Conservation (phyloP, 23 tunicate genomes). For the Botrylloides violaceus region DNA sequence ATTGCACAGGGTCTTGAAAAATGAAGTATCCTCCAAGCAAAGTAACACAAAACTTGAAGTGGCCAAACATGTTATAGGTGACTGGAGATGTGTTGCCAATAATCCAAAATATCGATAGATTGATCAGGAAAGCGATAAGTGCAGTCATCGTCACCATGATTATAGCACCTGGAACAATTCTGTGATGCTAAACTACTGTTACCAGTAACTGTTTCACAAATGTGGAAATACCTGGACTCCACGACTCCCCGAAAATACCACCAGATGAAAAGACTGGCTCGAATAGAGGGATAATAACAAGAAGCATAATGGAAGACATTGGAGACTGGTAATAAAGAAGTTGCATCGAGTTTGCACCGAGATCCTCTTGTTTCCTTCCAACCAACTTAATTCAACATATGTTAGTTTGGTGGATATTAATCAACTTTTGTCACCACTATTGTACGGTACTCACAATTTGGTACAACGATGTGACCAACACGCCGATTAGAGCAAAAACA, state of each 20-base stretch:
- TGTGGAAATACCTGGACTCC: conserved; percentile 32
- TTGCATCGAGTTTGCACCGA: conserved; percentile 93
- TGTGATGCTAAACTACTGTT: not conserved
- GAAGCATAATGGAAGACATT: conserved; percentile 57
- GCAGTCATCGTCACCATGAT: conserved; percentile 50
- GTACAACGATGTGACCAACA: conserved; percentile 69
- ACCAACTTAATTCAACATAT: conserved; percentile 91
- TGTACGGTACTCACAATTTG: conserved; percentile 67
- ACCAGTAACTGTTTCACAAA: not conserved
- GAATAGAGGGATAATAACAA: conserved; percentile 65
- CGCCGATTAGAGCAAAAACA: conserved; percentile 74
- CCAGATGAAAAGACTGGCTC: conserved; percentile 67
- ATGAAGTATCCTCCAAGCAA: conserved; percentile 79
- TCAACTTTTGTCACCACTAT: too few species aligned
- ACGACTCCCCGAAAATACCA: conserved; percentile 65
- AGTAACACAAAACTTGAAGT: conserved; percentile 88
- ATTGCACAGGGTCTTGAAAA: conserved; percentile 71
- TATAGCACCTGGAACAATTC: conserved; percentile 29
- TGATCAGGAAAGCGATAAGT: conserved; percentile 74
- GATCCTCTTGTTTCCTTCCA: conserved; percentile 82
- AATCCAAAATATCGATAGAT: conserved; percentile 94
- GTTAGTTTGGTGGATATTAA: too few species aligned
- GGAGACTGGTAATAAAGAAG: conserved; percentile 90
- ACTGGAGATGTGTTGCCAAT: conserved; percentile 96
- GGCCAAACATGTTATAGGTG: conserved; percentile 98